Base-by-base conservation (phyloP, 2,113 vertebrate genomes). In the Chaetodon trifascialis region DNA sequence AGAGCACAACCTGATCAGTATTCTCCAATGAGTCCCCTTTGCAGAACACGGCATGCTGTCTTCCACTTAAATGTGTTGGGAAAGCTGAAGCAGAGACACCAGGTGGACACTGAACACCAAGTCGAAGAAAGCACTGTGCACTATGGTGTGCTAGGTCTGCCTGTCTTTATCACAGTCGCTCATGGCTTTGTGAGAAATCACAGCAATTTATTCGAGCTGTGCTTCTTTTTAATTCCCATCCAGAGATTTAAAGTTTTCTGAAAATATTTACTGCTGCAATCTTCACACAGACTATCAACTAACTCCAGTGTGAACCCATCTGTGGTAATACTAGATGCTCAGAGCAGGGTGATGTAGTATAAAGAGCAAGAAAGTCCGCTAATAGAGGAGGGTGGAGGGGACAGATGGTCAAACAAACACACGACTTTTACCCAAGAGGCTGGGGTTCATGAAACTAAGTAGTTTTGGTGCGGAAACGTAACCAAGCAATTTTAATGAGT, bases 1-100 rank as follows among this genome's bases (percentile, higher is more conserved):
- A 72, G 69, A 68, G 66, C 23, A 56, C 40, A 56, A 65, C 62
- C 64, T 82, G 76, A 89, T 82, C 77, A 55, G 55, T 76, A 70
- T 80, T 85, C 78, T 84, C 72, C 52, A 23, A 46, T 76, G 51
- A 89, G 55, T 58, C 34, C 38, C 9, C 69, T 34, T 30, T 52
- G 46, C n/a, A 59, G 71, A 52, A 40, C 58, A 42, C 66, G 55
- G 62, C 51, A 59, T 25, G 62, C 52, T 34, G 73, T 63, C 68
- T 70, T 85, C 56, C 64, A 65, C 63, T 66, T 64, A 65, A 78
- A 86, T 59, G 55, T 66, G 14, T 30, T 38, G 11, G 11, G 38
- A 40, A 62, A 76, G 47, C 62, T 44, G 19, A 42, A 49, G 14
- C 23, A 19, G 9, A 69, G 40, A 34, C 51, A 66, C 44, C 23